Conservation (phyloP, 35 echinoderm and acorn worm species). For the Stichopus chloronotus region DNA sequence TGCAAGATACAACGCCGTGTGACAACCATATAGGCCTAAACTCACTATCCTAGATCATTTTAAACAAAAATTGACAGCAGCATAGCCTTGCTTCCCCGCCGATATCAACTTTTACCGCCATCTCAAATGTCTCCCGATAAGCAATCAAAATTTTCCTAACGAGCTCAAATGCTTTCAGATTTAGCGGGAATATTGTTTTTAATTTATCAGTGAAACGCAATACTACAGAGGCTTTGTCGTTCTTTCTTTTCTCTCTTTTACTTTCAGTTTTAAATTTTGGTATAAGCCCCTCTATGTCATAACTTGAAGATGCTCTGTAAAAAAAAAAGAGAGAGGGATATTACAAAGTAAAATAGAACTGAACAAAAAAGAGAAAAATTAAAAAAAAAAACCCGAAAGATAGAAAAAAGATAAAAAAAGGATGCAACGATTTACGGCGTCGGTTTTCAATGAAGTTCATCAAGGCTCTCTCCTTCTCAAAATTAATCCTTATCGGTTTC, state of each 20-base stretch:
- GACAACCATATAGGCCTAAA: too few relatives aligned
- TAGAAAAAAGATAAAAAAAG: too few relatives aligned
- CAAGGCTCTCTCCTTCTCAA: conserved; percentile 17
- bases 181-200: conserved; percentile 16
- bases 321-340: background rate
- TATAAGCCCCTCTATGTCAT: too few relatives aligned
- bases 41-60: too few relatives aligned
- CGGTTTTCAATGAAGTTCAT: background rate
- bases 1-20: too few relatives aligned
- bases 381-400: too few relatives aligned
- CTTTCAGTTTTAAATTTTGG: too few relatives aligned
- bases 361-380: too few relatives aligned
- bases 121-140: conserved; percentile 29
- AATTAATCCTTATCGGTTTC: conserved; percentile 22
- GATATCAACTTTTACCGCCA: background rate
- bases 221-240: background rate
- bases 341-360: too few relatives aligned
- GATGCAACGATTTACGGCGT: conserved; percentile 21
- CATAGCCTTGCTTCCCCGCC: background rate
- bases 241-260: too few relatives aligned
- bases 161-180: conserved; percentile 31
- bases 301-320: too few relatives aligned
- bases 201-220: conserved; percentile 3
- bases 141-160: conserved; percentile 31
- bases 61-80: too few relatives aligned